Base-by-base conservation (phyloP, 2,888 invertebrate species). In the Drosophila monieri region DNA sequence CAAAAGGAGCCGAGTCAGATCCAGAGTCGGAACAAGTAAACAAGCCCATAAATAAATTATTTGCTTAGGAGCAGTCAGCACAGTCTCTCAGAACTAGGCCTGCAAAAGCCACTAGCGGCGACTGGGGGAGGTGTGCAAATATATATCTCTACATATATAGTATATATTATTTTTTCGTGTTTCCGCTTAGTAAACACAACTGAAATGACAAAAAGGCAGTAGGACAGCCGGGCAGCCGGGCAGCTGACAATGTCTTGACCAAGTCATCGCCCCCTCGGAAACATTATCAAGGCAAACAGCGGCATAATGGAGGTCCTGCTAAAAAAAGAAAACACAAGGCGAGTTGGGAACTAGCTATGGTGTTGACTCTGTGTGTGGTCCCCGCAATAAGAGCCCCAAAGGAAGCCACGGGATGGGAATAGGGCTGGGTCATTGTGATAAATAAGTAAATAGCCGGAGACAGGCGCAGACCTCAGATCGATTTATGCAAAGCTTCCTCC, bases 1-100 rank as follows among this genome's bases (percentile, higher is more conserved):
- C 57, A 68, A 61, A 61, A 30, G 47, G 48, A 48, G 51, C 39
- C 49, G 57, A 54, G 47, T 37, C 66, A 43, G 53, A 58, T 27
- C 32, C 65, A 55, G 55, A 41, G 61, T 58, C 57, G 30, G 59
- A 57, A 66, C 74, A 86, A 78, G 78, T 73, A 87, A 85, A 74
- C 85, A 83, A 85, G 87, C 68, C 85, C 87, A 83, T 83, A 83
- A 83, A 83, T 83, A 83, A 83, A 85, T 83, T 87, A 83, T 83
- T 83, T 83, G 85, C 87, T 54, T 54, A 44, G 52, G 56, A 56
- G 70, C 49, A 35, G 39, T 43, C 23, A 15, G 15, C 9, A 52
- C 9, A 46, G 25, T 25, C 51, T 23, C 21, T 35, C 47, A 54
- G 51, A 67, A 68, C 53, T 64, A 65, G 64, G 35, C 51, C 62